Percentiles rank a stretch among this genome's conserved stretches.
phyloP scores from a whole-genome alignment of 2,888 invertebrate genomes.

The Athetis lepigone region DNA sequence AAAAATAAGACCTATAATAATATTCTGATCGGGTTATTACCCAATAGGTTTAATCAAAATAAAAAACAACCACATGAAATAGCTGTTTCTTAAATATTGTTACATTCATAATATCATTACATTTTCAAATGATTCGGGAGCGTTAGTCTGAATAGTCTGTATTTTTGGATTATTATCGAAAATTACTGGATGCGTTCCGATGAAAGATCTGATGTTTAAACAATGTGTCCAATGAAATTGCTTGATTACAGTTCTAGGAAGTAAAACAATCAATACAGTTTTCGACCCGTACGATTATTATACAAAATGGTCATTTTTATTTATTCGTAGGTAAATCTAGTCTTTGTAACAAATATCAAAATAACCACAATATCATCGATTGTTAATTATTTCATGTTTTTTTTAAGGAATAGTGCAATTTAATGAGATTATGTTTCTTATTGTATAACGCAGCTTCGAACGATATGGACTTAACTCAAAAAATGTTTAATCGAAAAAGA shows the following conservation, averaged over 20 bases:
- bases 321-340: conserved; percentile 19
- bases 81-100: conserved; percentile 7
- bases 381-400: neutral
- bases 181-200: neutral
- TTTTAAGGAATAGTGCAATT: neutral
- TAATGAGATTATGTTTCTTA: neutral
- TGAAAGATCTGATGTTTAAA: neutral
- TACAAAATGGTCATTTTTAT: neutral
- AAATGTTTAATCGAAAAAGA: too few relatives aligned
- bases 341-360: conserved; percentile 33
- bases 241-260: neutral
- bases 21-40: conserved; percentile 18
- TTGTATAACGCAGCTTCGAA: too few relatives aligned
- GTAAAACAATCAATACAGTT: too few relatives aligned
- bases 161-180: conserved; percentile 9
- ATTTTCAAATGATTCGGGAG: conserved; percentile 8
- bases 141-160: neutral
- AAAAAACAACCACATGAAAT: conserved; percentile 13
- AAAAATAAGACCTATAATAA: conserved; percentile 13
- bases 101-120: conserved; percentile 1
- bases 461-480: too few relatives aligned
- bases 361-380: neutral
- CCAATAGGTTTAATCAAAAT: conserved; percentile 13
- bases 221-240: neutral
- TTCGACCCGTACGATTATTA: neutral